Conservation (phyloP, 2,888 invertebrate species). For the Apamea epomidion region DNA sequence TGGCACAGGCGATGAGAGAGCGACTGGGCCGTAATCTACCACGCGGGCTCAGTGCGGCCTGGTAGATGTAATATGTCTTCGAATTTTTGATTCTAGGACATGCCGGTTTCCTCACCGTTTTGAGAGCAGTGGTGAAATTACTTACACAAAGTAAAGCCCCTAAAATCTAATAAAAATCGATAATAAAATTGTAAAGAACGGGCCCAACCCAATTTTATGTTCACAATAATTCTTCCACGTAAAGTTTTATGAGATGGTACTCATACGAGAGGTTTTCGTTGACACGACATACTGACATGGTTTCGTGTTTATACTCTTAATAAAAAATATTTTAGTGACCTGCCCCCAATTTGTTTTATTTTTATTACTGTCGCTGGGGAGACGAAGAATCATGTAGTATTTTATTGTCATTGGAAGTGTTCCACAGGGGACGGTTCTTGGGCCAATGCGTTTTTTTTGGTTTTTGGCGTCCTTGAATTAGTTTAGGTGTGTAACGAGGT, state of each 20-base stretch:
- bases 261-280: slow-evolving; percentile 55
- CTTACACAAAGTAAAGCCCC: background rate
- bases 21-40: background rate
- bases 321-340: slow-evolving; percentile 66
- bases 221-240: slow-evolving; percentile 66
- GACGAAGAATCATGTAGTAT: slow-evolving; percentile 49
- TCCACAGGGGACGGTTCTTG: slow-evolving; percentile 18
- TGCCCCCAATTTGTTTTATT: slow-evolving; percentile 58
- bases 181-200: slow-evolving; percentile 50
- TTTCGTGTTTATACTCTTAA: slow-evolving; percentile 61
- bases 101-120: background rate
- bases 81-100: background rate
- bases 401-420: slow-evolving; percentile 52
- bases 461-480: background rate
- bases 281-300: slow-evolving; percentile 66
- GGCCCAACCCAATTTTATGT: slow-evolving; percentile 56
- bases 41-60: background rate
- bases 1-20: background rate
- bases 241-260: slow-evolving; percentile 62
- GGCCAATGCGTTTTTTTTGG: slow-evolving; percentile 23
- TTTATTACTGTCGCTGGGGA: slow-evolving; percentile 32
- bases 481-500: background rate
- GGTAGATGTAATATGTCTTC: background rate
- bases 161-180: slow-evolving; percentile 1
- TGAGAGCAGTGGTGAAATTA: background rate